Base-by-base conservation (phyloP, 2,797 vertebrate genomes). In the Enoplosus armatus region DNA sequence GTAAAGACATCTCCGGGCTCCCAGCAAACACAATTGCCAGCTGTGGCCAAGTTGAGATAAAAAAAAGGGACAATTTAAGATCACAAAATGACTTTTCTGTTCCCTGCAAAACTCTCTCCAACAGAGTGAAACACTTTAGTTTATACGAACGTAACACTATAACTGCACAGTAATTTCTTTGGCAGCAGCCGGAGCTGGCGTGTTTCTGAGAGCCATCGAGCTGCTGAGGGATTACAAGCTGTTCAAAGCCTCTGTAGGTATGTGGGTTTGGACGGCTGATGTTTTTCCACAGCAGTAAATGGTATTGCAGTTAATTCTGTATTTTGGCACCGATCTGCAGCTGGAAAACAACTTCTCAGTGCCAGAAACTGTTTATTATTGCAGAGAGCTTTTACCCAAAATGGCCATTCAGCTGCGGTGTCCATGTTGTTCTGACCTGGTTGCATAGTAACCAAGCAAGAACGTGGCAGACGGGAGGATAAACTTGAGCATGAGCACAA, bases 231-330 rank as follows among this genome's bases (percentile, higher is more conserved):
- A 94, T 94, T 91, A 93, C 93, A 93, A 87, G 88, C 89, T 89
- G 90, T 90, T 93, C 91, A 93, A 92, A 92, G 91, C 84, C 91
- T 92, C 89, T 58, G 82, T 90, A 94, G 92, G 90, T 93, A 95
- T 94, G 93, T 80, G 87, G 91, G 82, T 92, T 94, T 94, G 92
- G 90, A 92, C 56, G 81, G 87, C 89, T 89, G 85, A 91, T 90
- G 91, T 92, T 93, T 94, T 94, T 94, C 93, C 93, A 91, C 89
- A 92, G 91, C 89, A 86, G 82, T 92, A 92, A 94, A 93, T 88
- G 88, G 87, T 93, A 86, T 90, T 92, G 92, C 91, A 93, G 91
- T 93, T 92, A 93, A 94, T 90, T 94, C 91, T 91, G 90, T 90
- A 87, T 91, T 92, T 88, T 94, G 94, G 93, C 93, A 89, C 83